Conservation (phyloP, 2,113 vertebrate genomes). For the Petrocephalus zakoni region DNA sequence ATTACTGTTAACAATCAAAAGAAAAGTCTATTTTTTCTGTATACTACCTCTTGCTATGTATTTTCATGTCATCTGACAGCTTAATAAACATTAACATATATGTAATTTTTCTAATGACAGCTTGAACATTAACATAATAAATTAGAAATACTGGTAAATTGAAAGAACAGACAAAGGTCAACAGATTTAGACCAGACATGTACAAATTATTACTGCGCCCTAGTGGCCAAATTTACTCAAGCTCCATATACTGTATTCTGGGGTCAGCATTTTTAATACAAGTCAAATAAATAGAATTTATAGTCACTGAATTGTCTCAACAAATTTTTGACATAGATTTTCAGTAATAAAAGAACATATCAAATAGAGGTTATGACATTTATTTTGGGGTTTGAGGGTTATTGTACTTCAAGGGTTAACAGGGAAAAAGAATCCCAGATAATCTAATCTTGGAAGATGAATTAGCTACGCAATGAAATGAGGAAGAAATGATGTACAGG, state of each 20-base stretch:
- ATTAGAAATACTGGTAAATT: neutral
- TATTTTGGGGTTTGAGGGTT: neutral
- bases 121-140: neutral
- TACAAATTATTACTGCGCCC: conserved; percentile 14
- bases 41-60: neutral
- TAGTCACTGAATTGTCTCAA: neutral
- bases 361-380: neutral
- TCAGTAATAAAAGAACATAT: neutral
- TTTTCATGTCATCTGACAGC: neutral
- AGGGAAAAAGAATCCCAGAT: neutral
- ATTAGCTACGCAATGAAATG: conserved; percentile 6
- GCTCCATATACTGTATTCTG: neutral
- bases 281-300: neutral
- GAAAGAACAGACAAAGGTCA: neutral
- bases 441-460: conserved; percentile 22
- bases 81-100: too few species aligned
- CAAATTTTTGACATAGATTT: neutral
- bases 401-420: conserved; percentile 11
- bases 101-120: too few species aligned
- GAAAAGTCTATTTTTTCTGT: neutral
- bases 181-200: neutral
- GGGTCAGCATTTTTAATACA: neutral
- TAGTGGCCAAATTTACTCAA: neutral
- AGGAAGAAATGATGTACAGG: conserved; percentile 13
- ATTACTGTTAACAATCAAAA: neutral